Evolutionary conservation across 2,888 invertebrate genomes (phyloP).

Genomic region (Hipparchia semele): DNA sequence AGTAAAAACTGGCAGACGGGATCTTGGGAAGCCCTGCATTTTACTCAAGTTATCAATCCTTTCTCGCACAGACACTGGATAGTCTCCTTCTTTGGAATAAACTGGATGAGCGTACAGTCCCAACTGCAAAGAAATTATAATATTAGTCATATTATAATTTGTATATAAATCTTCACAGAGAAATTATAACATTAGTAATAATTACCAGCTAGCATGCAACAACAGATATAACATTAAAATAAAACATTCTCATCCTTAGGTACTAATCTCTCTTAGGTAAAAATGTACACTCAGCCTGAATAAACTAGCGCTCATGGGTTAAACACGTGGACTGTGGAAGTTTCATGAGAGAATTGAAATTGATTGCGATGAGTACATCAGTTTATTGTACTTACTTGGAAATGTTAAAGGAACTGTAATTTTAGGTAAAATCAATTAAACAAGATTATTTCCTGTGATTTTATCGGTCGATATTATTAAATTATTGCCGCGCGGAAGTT

Average conservation of each 20-base stretch:
- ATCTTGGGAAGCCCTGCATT: slow-evolving; percentile 70
- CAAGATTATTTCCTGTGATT: slow-evolving; percentile 1
- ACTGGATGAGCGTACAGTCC: slow-evolving; percentile 81
- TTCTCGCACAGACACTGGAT: slow-evolving; percentile 73
- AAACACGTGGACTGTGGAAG: too few species aligned
- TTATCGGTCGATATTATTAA: background rate
- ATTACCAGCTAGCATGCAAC: background rate
- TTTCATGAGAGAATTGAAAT: too few species aligned
- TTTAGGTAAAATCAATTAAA: background rate
- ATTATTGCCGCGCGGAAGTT: slow-evolving; percentile 9
- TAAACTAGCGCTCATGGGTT: too few species aligned
- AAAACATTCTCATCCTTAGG: background rate
- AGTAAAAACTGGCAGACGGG: slow-evolving; percentile 77
- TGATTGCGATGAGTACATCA: too few species aligned
- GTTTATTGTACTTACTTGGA: too few species aligned
- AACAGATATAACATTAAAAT: background rate
- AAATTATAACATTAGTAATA: slow-evolving; percentile 5
- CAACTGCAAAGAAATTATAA: slow-evolving; percentile 53
- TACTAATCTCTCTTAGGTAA: too few species aligned
- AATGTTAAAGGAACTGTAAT: too few species aligned
- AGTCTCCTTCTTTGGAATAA: slow-evolving; percentile 74
- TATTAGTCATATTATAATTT: background rate
- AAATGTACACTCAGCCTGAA: too few species aligned
- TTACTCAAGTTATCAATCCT: slow-evolving; percentile 69
- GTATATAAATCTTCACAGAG: too few species aligned